Percentiles rank a stretch among this genome's conserved stretches.
Conservation (phyloP, 2,797 vertebrate genomes). For the Caiman crocodilus region DNA sequence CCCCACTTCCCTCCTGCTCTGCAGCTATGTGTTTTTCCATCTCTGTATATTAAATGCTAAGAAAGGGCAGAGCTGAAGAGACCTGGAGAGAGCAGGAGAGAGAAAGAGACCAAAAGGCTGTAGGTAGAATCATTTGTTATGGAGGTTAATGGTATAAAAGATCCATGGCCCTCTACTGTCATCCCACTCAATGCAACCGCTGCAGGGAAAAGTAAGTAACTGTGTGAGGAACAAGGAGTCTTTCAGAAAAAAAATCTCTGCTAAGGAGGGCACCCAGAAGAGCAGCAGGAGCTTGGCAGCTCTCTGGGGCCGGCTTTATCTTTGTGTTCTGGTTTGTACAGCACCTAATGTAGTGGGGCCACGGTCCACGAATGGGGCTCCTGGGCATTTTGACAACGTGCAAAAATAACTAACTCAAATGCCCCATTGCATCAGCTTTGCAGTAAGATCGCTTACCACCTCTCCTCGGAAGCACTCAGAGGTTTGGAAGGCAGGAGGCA, state of each 20-base stretch:
- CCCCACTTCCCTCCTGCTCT: too few relatives aligned
- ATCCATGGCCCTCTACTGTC: neutral
- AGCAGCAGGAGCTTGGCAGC: neutral
- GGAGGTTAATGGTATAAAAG: neutral
- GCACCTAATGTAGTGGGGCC: neutral
- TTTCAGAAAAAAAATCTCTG: neutral
- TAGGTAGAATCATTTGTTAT: neutral
- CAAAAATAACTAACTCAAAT: neutral
- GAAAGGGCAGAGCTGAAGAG: too few relatives aligned
- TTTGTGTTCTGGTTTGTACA: neutral
- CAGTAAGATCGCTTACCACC: neutral
- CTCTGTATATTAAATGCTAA: too few relatives aligned
- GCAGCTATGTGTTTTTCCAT: too few relatives aligned
- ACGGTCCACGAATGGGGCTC: neutral
- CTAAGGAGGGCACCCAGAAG: neutral
- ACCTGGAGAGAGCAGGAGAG: too few relatives aligned
- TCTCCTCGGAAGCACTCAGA: neutral
- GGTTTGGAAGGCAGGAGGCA: too few relatives aligned
- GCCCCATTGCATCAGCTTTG: neutral
- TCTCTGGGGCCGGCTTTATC: neutral
- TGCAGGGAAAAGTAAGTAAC: neutral
- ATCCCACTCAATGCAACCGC: neutral
- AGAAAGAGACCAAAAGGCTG: too few relatives aligned
- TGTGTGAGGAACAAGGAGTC: neutral
- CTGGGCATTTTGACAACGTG: neutral